These are phyloP conservation scores for Dissostichus mawsoni DNA, from an alignment of 2,113 vertebrate species.

Conservation along the genomic window DNA sequence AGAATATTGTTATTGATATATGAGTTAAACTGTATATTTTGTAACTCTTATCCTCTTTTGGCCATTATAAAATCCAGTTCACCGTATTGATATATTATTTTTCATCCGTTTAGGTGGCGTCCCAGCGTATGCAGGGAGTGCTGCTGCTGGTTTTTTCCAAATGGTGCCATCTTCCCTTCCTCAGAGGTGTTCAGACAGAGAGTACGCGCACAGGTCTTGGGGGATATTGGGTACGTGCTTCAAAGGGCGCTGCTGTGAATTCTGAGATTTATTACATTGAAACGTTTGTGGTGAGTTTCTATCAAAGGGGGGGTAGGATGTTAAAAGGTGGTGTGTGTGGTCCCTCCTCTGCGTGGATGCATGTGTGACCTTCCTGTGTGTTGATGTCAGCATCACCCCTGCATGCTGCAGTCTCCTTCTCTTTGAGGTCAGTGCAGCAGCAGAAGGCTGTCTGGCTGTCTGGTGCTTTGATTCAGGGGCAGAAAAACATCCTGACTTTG, in stretches of 20 bases:
- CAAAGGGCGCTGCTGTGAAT: slow-evolving; percentile 21
- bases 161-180: slow-evolving; percentile 91
- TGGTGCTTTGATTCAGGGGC: slow-evolving; percentile 48
- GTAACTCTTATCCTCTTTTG: not conserved
- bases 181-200: slow-evolving; percentile 90
- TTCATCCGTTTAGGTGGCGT: slow-evolving; percentile 87
- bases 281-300: slow-evolving; percentile 7
- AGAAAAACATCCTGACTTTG: slow-evolving; percentile 14
- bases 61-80: not conserved
- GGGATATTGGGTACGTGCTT: slow-evolving; percentile 88
- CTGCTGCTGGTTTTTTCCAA: slow-evolving; percentile 94
- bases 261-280: slow-evolving; percentile 23
- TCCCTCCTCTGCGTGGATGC: slow-evolving; percentile 48
- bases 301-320: slow-evolving; percentile 1
- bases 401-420: slow-evolving; percentile 81
- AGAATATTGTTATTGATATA: no score
- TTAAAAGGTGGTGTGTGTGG: slow-evolving; percentile 11
- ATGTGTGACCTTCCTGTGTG: slow-evolving; percentile 72
- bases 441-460: slow-evolving; percentile 68
- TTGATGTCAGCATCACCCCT: slow-evolving; percentile 76
- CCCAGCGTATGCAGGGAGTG: slow-evolving; percentile 96
- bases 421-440: slow-evolving; percentile 81
- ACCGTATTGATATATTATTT: not conserved
- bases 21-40: not conserved
- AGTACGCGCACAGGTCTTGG: slow-evolving; percentile 92